Conservation (phyloP, 2,888 invertebrate species). For the Dromius quadrimaculatus region DNA sequence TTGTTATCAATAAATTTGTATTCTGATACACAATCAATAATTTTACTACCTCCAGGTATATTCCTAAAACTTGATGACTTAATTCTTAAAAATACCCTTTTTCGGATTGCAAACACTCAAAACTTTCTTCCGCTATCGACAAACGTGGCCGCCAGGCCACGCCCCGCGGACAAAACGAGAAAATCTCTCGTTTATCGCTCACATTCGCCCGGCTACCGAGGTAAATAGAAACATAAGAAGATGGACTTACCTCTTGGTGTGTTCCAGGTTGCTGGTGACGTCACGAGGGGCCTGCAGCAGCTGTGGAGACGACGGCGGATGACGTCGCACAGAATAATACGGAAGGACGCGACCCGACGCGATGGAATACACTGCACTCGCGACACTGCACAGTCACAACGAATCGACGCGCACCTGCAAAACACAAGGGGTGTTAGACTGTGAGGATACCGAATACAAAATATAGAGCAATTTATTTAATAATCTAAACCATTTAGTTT, state of each 20-base stretch:
- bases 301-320: not conserved
- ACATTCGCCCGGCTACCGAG: not conserved
- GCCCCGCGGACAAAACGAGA: constrained; percentile 16
- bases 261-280: not conserved
- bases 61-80: not conserved
- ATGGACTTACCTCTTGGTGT: not conserved
- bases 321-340: too few species aligned
- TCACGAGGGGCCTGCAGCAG: not conserved
- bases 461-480: too few species aligned
- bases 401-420: constrained; percentile 45
- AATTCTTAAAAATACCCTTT: not conserved
- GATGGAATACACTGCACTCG: constrained; percentile 26
- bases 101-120: constrained; percentile 17
- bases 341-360: constrained; percentile 10
- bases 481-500: too few species aligned
- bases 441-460: not conserved
- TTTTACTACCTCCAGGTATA: too few species aligned
- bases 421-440: constrained; percentile 2
- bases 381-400: constrained; percentile 32
- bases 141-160: constrained; percentile 17
- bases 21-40: too few species aligned
- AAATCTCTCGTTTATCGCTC: not conserved
- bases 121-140: constrained; percentile 40
- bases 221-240: not conserved
- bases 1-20: too few species aligned